A percentile compares a stretch with the other conserved stretches of the same genome.
These are phyloP conservation scores for Mythimna lalbum DNA, from an alignment of 2,888 invertebrate species.

Conservation along the genomic window DNA sequence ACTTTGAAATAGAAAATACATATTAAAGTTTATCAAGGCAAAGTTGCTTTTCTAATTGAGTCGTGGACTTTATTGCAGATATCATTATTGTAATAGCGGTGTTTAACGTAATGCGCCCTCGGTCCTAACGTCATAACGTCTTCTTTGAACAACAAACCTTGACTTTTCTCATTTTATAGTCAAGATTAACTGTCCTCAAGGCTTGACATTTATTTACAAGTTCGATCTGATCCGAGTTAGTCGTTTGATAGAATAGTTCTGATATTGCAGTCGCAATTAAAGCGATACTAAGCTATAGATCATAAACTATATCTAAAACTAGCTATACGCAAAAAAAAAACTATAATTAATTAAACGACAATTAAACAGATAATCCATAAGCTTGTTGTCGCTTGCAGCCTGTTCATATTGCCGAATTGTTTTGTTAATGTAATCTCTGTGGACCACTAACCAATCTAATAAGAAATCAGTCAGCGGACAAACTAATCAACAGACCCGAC, in stretches of 20 bases:
- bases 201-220: background rate
- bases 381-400: background rate
- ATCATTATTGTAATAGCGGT: conserved; percentile 15
- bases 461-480: background rate
- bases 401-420: background rate
- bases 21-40: background rate
- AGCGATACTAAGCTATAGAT: background rate
- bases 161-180: background rate
- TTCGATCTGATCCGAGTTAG: background rate
- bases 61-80: background rate
- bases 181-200: background rate
- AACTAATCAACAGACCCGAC: background rate
- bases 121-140: background rate
- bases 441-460: background rate
- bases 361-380: conserved; percentile 15
- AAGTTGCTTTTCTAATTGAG: background rate
- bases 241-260: background rate
- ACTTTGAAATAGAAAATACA: background rate
- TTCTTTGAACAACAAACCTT: background rate
- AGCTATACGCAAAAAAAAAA: background rate
- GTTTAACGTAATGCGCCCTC: conserved; percentile 5
- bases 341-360: background rate
- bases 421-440: background rate
- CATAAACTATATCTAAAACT: background rate
- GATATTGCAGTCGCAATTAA: background rate